phyloP scores from a whole-genome alignment of 2,113 vertebrate species.

The Anser brachyrhynchus region DNA sequence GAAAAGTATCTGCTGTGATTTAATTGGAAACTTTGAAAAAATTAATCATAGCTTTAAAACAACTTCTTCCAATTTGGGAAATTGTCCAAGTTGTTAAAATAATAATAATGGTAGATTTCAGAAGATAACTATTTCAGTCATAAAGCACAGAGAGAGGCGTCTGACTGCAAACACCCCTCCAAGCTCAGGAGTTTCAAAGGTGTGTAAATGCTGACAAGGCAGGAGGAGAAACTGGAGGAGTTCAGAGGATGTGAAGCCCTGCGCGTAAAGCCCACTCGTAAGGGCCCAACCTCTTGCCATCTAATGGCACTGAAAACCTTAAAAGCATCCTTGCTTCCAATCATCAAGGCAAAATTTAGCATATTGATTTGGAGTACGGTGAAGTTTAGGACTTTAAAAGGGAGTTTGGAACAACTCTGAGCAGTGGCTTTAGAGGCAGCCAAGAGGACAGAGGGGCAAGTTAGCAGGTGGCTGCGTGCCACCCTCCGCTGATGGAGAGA shows the following conservation, averaged over 20 bases:
- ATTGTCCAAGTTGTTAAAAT: background rate
- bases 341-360: background rate
- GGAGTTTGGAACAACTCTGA: background rate
- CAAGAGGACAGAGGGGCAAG: background rate
- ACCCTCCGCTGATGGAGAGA: fast-evolving
- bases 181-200: background rate
- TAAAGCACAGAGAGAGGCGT: background rate
- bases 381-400: background rate
- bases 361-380: background rate
- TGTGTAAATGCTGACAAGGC: background rate
- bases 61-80: background rate
- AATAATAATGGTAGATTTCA: background rate
- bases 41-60: background rate
- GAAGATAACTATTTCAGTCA: background rate
- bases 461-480: background rate
- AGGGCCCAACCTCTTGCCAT: background rate
- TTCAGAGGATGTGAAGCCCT: background rate
- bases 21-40: background rate
- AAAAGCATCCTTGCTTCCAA: background rate
- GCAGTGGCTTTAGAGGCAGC: background rate
- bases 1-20: background rate
- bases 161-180: background rate
- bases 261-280: background rate
- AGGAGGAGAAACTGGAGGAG: background rate
- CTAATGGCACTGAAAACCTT: background rate